Percentiles rank a stretch among this genome's conserved stretches.
phyloP scores from a whole-genome alignment of 1,140 invertebrate species.

The Eubasilissa regina region DNA sequence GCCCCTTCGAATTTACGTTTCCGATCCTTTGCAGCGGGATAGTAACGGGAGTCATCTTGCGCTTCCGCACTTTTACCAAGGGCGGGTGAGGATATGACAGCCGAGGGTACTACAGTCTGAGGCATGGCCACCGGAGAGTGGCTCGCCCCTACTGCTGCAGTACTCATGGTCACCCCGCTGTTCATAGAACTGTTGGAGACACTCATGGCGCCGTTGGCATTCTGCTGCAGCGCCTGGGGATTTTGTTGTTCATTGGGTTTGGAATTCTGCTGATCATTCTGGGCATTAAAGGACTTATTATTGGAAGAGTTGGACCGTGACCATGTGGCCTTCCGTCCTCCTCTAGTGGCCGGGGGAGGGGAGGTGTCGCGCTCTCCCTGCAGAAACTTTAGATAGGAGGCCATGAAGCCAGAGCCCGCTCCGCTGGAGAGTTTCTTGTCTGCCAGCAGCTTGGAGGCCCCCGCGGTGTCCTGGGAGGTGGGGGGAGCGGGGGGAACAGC shows the following conservation, averaged over 20 bases:
- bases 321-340: constrained; percentile 79
- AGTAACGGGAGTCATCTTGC: constrained; percentile 81
- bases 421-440: constrained; percentile 75
- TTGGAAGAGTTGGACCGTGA: constrained; percentile 71
- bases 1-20: constrained; percentile 80
- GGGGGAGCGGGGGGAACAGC: constrained; percentile 67
- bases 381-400: constrained; percentile 87
- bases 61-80: constrained; percentile 66
- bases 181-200: constrained; percentile 28
- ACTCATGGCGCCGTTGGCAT: constrained; percentile 68
- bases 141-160: constrained; percentile 62
- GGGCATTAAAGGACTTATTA: constrained; percentile 65
- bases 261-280: constrained; percentile 61
- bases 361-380: constrained; percentile 86
- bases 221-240: constrained; percentile 64
- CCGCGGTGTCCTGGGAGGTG: constrained; percentile 69
- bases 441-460: constrained; percentile 69
- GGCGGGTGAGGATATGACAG: constrained; percentile 65
- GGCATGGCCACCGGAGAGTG: constrained; percentile 65
- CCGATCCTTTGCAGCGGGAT: constrained; percentile 81
- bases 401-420: constrained; percentile 85
- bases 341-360: constrained; percentile 79
- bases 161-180: constrained; percentile 15
- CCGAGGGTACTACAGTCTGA: constrained; percentile 63
- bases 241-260: constrained; percentile 57